Evolutionary conservation across 2,888 invertebrate species (phyloP).

Genomic region (Monochamus alternatus): DNA sequence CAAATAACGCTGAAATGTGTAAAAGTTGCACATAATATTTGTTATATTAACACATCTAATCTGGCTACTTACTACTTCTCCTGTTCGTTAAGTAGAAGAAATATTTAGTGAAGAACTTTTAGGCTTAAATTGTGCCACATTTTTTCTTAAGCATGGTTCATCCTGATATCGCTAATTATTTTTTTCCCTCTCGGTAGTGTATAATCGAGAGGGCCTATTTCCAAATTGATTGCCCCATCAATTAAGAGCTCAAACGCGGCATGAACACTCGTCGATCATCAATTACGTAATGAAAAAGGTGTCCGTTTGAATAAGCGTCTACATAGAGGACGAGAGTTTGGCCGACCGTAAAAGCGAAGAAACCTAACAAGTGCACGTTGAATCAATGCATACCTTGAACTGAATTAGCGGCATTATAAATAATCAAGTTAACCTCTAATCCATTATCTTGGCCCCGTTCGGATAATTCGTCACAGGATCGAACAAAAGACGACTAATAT

Average conservation of each 20-base stretch:
- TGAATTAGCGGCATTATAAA: constrained; percentile 31
- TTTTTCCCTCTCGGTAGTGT: background rate
- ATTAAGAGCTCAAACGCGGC: constrained; percentile 3
- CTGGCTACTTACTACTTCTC: too few relatives aligned
- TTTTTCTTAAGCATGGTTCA: too few relatives aligned
- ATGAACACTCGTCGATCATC: background rate
- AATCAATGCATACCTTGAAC: constrained; percentile 42
- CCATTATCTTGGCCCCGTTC: constrained; percentile 10
- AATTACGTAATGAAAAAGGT: constrained; percentile 8
- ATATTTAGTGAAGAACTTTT: too few relatives aligned
- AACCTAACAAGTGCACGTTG: constrained; percentile 27
- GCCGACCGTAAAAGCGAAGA: constrained; percentile 10
- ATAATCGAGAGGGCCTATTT: background rate
- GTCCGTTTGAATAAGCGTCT: constrained; percentile 1
- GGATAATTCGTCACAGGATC: background rate
- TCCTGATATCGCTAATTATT: too few relatives aligned
- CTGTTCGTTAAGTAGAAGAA: too few relatives aligned
- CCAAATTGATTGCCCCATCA: constrained; percentile 1
- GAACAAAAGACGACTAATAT: constrained; percentile 10
- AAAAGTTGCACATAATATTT: too few relatives aligned
- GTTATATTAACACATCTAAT: too few relatives aligned
- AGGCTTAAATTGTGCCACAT: too few relatives aligned
- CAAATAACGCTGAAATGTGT: too few relatives aligned
- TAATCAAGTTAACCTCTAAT: constrained; percentile 32
- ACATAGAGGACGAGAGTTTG: background rate